These are phyloP conservation scores for Pluvialis apricaria DNA, from an alignment of 2,113 vertebrate species.

Conservation along the genomic window DNA sequence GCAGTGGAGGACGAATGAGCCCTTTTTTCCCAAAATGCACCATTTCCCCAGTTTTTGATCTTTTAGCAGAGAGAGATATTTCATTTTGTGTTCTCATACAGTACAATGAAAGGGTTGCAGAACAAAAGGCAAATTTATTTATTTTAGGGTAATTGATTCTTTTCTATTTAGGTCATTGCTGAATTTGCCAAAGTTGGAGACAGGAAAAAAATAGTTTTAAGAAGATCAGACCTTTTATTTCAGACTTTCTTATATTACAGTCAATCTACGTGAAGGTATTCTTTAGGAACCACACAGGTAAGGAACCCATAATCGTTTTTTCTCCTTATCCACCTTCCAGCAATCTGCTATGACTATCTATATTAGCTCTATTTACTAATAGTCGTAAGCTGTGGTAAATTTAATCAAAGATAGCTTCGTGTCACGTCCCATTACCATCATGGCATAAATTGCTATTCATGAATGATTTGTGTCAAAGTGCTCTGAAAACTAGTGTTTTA, in stretches of 20 bases:
- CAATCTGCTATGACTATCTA: background rate
- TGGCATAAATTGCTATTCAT: background rate
- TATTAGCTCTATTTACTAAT: slow-evolving; percentile 52
- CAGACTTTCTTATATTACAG: background rate
- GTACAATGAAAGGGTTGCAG: background rate
- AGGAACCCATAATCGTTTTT: background rate
- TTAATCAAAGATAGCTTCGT: slow-evolving; percentile 25
- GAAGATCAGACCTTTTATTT: background rate
- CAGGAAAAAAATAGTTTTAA: background rate
- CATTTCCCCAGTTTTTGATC: background rate
- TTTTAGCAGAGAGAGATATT: background rate
- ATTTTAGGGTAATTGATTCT: slow-evolving; percentile 31
- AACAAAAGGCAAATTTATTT: background rate
- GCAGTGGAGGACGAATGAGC: background rate
- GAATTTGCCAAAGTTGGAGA: background rate
- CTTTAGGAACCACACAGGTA: background rate
- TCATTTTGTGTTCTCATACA: background rate
- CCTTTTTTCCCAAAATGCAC: background rate
- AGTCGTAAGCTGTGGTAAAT: slow-evolving; percentile 6
- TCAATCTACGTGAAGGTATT: background rate
- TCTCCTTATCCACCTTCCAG: background rate
- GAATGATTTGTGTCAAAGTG: slow-evolving; percentile 54
- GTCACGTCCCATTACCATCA: slow-evolving; percentile 6
- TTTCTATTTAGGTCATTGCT: slow-evolving; percentile 41
- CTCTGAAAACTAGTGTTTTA: slow-evolving; percentile 22